phyloP scores from a whole-genome alignment of 30 jellyfish, hydroid and myxozoan species.

The Clytia hemisphaerica region DNA sequence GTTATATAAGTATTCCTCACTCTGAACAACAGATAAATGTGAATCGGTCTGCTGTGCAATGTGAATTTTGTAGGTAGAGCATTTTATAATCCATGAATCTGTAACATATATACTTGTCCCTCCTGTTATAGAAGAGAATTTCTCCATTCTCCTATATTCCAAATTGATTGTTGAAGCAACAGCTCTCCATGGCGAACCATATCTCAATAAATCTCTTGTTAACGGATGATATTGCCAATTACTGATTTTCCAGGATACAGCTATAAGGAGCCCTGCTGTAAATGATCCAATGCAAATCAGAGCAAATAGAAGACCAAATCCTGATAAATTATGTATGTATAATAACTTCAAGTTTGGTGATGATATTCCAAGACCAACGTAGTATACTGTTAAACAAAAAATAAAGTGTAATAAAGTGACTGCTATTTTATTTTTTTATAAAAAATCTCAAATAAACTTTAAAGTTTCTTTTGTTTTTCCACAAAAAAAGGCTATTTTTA shows the following conservation, averaged over 20 bases:
- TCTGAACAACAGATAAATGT: slow-evolving; percentile 55
- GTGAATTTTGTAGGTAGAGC: slow-evolving; percentile 51
- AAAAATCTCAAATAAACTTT: not conserved
- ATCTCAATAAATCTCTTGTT: slow-evolving; percentile 37
- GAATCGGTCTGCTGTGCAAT: slow-evolving; percentile 82
- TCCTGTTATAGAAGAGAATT: slow-evolving; percentile 65
- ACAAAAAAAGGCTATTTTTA: no score
- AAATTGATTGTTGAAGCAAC: slow-evolving; percentile 83
- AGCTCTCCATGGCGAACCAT: slow-evolving; percentile 82
- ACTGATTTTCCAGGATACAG: slow-evolving; percentile 52
- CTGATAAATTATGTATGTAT: slow-evolving; percentile 10
- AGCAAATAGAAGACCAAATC: slow-evolving; percentile 15
- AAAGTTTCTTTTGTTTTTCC: no score
- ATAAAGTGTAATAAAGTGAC: not conserved
- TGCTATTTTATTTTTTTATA: not conserved
- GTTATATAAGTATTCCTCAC: slow-evolving; percentile 50
- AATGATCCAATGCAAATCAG: slow-evolving; percentile 46
- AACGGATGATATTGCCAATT: slow-evolving; percentile 77
- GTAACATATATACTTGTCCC: slow-evolving; percentile 83
- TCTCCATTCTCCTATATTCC: slow-evolving; percentile 79
- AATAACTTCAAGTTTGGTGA: slow-evolving; percentile 43
- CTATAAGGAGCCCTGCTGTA: slow-evolving; percentile 35
- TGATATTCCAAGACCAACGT: slow-evolving; percentile 54
- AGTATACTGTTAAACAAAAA: slow-evolving; percentile 46
- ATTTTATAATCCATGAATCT: slow-evolving; percentile 83